These are phyloP conservation scores for Cossypha dichroa DNA, from an alignment of 2,797 vertebrate genomes.

Conservation along the genomic window DNA sequence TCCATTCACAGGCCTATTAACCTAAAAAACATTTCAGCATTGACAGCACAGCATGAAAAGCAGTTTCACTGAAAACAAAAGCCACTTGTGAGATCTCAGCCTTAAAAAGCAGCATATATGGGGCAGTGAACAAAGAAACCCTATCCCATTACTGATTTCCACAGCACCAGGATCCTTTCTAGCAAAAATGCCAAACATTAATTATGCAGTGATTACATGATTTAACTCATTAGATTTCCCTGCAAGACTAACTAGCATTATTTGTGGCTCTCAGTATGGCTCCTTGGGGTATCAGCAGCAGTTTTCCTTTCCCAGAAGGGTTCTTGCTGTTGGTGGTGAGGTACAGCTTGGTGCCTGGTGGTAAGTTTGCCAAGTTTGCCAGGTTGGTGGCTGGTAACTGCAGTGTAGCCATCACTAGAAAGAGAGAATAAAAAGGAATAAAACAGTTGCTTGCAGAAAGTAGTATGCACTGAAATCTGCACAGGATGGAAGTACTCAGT, in stretches of 20 bases:
- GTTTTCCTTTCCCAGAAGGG: conserved; percentile 96
- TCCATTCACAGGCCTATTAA: not conserved
- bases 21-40: not conserved
- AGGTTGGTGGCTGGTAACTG: conserved; percentile 97
- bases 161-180: not conserved
- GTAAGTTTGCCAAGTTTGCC: conserved; percentile 94
- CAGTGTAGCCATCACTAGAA: conserved; percentile 95
- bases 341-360: conserved; percentile 97
- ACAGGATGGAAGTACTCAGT: not conserved
- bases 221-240: conserved; percentile 60
- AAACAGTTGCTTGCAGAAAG: not conserved
- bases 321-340: conserved; percentile 99
- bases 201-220: conserved; percentile 43
- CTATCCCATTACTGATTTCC: not conserved
- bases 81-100: not conserved
- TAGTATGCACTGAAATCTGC: not conserved
- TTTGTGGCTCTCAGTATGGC: conserved; percentile 94
- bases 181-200: conserved; percentile 18
- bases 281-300: conserved; percentile 97
- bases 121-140: not conserved
- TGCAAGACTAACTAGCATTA: conserved; percentile 79
- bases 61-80: not conserved
- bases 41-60: not conserved
- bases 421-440: not conserved
- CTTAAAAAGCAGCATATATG: not conserved